A percentile compares a stretch with the other conserved stretches of the same genome.
These are phyloP conservation scores for Panopea generosa DNA, from an alignment of 2,888 invertebrate genomes.

Conservation along the genomic window DNA sequence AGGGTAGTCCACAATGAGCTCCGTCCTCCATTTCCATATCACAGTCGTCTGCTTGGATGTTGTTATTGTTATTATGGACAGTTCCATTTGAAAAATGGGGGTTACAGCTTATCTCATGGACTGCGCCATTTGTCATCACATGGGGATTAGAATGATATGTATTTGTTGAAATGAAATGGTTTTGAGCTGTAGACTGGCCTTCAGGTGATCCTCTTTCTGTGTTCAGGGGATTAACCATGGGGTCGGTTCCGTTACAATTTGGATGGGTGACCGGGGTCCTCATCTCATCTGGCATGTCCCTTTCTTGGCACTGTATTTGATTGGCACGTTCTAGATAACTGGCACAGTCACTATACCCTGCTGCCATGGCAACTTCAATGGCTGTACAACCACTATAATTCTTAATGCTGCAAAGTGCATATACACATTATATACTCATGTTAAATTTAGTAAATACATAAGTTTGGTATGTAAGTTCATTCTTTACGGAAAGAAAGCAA, in stretches of 20 bases:
- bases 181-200: constrained; percentile 25
- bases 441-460: too few species aligned
- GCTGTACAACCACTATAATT: constrained; percentile 77
- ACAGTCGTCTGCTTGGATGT: constrained; percentile 50
- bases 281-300: constrained; percentile 34
- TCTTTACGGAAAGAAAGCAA: too few species aligned
- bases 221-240: constrained; percentile 9
- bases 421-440: too few species aligned
- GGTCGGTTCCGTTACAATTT: constrained; percentile 9
- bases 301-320: constrained; percentile 60
- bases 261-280: constrained; percentile 32
- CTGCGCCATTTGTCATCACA: constrained; percentile 26
- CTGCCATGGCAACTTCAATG: constrained; percentile 71
- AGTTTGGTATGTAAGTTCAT: too few species aligned
- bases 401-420: constrained; percentile 75
- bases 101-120: not conserved
- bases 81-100: constrained; percentile 12
- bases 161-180: constrained; percentile 50
- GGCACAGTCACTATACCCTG: constrained; percentile 74
- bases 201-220: constrained; percentile 41
- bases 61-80: constrained; percentile 41
- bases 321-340: constrained; percentile 71
- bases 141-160: constrained; percentile 60
- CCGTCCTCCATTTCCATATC: constrained; percentile 65
- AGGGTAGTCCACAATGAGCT: constrained; percentile 7